phyloP scores from a whole-genome alignment of 2,888 invertebrate species.

The Julus scandinavius region DNA sequence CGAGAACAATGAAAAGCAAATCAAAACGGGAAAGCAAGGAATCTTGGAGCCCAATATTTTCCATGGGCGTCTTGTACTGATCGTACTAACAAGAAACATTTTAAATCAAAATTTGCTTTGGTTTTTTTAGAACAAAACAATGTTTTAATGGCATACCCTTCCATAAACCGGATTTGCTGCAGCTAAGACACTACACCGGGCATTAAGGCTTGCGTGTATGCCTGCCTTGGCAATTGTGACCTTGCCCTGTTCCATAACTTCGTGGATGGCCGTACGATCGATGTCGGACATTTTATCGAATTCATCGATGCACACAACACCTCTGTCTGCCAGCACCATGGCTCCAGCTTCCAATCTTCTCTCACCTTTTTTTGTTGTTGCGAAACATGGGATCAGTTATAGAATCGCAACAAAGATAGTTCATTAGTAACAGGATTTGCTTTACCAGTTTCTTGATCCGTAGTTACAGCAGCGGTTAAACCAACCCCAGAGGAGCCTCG shows the following conservation, averaged over 20 bases:
- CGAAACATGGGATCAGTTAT: background rate
- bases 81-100: constrained; percentile 79
- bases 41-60: constrained; percentile 98
- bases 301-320: constrained; percentile 96
- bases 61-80: constrained; percentile 99
- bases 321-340: constrained; percentile 99
- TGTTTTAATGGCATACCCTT: constrained; percentile 71
- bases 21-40: constrained; percentile 98
- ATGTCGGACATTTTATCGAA: constrained; percentile 99
- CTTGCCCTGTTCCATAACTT: constrained; percentile 98
- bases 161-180: constrained; percentile 99
- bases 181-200: constrained; percentile 95
- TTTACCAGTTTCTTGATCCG: constrained; percentile 92
- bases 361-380: constrained; percentile 64
- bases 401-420: background rate
- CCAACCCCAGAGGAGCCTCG: constrained; percentile 98
- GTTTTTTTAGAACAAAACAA: background rate
- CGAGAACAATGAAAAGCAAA: constrained; percentile 95
- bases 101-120: background rate
- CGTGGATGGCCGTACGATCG: constrained; percentile 98
- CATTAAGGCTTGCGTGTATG: constrained; percentile 97
- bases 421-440: constrained; percentile 64
- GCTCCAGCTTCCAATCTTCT: constrained; percentile 93
- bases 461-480: constrained; percentile 97
- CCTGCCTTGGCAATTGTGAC: constrained; percentile 98